A percentile compares a stretch with the other conserved stretches of the same genome.
phyloP scores from a whole-genome alignment of 2,888 invertebrate genomes.

The Eupithecia tripunctaria region DNA sequence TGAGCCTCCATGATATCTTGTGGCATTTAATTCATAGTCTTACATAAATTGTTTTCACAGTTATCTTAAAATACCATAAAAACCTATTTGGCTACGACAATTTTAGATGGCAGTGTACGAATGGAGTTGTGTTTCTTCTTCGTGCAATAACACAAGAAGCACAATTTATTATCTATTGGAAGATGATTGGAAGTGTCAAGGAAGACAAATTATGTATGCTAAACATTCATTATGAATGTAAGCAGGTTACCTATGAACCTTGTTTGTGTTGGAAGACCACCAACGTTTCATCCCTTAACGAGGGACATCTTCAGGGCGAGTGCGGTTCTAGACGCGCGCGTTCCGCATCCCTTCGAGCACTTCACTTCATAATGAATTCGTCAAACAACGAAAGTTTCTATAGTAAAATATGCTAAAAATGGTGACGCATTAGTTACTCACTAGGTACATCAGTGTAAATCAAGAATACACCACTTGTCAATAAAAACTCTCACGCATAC shows the following conservation, averaged over 20 bases:
- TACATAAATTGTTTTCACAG: neutral
- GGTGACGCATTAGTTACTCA: neutral
- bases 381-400: no score
- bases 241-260: no score
- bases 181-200: neutral
- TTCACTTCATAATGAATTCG: no score
- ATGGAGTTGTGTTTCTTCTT: neutral
- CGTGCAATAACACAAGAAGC: neutral
- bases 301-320: no score
- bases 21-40: neutral
- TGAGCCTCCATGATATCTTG: neutral
- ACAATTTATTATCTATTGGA: neutral
- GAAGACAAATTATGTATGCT: no score
- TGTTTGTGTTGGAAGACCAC: no score
- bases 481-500: neutral
- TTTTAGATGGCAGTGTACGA: neutral
- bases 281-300: no score
- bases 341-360: no score
- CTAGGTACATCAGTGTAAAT: neutral
- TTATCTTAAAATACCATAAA: neutral
- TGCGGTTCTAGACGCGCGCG: no score
- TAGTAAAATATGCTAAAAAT: neutral
- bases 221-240: no score
- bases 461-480: neutral
- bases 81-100: neutral